Evolutionary conservation across 2,797 vertebrate species (phyloP), one percentile per base, ranked within the genome.

Genomic region (Oreochromis grahami): DNA sequence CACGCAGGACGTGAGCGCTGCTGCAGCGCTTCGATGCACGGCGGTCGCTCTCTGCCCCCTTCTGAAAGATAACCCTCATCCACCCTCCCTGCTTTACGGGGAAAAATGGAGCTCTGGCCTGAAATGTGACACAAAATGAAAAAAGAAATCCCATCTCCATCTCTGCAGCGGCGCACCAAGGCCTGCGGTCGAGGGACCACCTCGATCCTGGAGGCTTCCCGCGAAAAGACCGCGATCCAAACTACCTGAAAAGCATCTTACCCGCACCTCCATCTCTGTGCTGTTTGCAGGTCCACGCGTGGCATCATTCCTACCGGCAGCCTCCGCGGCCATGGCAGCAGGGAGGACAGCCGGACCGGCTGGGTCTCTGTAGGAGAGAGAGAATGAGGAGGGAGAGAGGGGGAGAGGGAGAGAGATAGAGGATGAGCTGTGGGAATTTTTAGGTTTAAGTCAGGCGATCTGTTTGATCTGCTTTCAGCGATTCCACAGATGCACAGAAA

Each of bases 181-280:
- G 86, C 88, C 86, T 56, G 63, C 19, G 6, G 34, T 2, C 8
- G 3, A 5, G 7, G 10, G 7, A 32, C 58, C 24, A 14, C 15
- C 50, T 13, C 50, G 0, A 15, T 4, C n/a, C n/a, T 10, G 48
- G 7, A 55, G 13, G 29, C 6, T 48, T 52, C 6, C 5, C 2
- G 21, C 52, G 48, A 55, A 77, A 3, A 7, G 2, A 77, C 26
- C 13, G 19, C 51, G 50, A 38, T 6, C 8, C 50, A 3, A 78
- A 78, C 14, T 2, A 19, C 10, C 9, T 34, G 10, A 12, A 56
- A 32, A 19, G 43, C 81, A 34, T 84, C 90, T 95, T 89, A 96
- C 95, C 92, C 82, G 74, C 34, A 95, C 91, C 19, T 94, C 86
- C 95, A 96, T 95, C 92, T 96, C 95, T 3, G 95, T 96, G 91